Conservation (phyloP, 2,888 invertebrate species). For the Ferdinandea cuprea region DNA sequence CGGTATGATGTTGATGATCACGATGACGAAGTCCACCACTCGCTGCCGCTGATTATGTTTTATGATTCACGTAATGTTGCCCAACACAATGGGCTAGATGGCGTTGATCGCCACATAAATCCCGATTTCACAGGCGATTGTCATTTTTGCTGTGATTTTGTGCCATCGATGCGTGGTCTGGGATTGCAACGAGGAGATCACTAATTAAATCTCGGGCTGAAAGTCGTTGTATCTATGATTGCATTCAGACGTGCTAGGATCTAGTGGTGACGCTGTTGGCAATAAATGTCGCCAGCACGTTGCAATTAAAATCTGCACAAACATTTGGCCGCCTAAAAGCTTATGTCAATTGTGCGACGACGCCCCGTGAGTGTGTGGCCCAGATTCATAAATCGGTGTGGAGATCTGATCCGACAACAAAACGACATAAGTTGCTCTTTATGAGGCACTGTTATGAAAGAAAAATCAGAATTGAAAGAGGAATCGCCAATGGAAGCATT, state of each 20-base stretch:
- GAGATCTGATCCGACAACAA: slow-evolving; percentile 68
- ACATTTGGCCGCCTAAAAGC: slow-evolving; percentile 37
- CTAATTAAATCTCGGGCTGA: slow-evolving; percentile 54
- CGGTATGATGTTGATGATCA: slow-evolving; percentile 37
- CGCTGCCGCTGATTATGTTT: slow-evolving; percentile 68
- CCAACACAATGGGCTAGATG: slow-evolving; percentile 71
- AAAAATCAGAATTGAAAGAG: slow-evolving; percentile 10
- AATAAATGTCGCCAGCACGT: slow-evolving; percentile 50
- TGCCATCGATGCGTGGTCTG: slow-evolving; percentile 42
- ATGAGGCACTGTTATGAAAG: slow-evolving; percentile 67
- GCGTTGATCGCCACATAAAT: slow-evolving; percentile 72
- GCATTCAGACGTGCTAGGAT: slow-evolving; percentile 3
- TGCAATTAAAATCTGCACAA: slow-evolving; percentile 71
- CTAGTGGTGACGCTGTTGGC: slow-evolving; percentile 15
- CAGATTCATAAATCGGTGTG: slow-evolving; percentile 57
- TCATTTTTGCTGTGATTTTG: slow-evolving; percentile 51
- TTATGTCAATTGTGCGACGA: slow-evolving; percentile 16
- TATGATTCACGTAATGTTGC: slow-evolving; percentile 72
- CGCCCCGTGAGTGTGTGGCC: slow-evolving; percentile 16
- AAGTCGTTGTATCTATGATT: slow-evolving; percentile 21
- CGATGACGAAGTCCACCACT: slow-evolving; percentile 62
- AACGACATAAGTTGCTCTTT: slow-evolving; percentile 71
- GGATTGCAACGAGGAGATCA: slow-evolving; percentile 36
- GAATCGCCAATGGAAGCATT: slow-evolving; percentile 18
- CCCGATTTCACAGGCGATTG: slow-evolving; percentile 66